Evolutionary conservation across 2,113 vertebrate species (phyloP).

Genomic region (Vidua chalybeata): DNA sequence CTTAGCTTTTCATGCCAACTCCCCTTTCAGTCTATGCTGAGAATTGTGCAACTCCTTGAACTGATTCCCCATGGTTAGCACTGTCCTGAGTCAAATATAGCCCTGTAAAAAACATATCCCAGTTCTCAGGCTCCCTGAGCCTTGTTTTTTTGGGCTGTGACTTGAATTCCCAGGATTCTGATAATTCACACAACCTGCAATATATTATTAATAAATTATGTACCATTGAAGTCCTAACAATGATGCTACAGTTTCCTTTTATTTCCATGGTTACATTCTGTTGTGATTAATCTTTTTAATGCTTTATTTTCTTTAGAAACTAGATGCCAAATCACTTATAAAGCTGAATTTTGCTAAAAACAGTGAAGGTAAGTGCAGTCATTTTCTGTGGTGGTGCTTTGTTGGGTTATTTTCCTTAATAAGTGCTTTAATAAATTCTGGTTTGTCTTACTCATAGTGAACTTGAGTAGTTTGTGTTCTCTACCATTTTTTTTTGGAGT

Average conservation of each 20-base stretch:
- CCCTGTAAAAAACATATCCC: background rate
- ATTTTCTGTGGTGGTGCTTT: background rate
- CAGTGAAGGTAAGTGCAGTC: constrained; percentile 84
- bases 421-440: background rate
- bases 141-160: background rate
- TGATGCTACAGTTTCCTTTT: background rate
- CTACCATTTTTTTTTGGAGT: background rate
- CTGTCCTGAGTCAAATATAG: background rate
- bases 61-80: background rate
- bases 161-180: constrained; percentile 1
- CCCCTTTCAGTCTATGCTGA: background rate
- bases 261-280: background rate
- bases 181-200: background rate
- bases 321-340: constrained; percentile 92
- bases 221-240: background rate
- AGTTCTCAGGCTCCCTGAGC: background rate
- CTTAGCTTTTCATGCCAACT: background rate
- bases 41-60: background rate
- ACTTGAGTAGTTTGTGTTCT: background rate
- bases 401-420: background rate
- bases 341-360: constrained; percentile 93
- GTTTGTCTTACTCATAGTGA: background rate
- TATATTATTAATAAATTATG: constrained; percentile 10
- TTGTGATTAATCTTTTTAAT: constrained; percentile 23
- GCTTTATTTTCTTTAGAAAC: constrained; percentile 79